These are phyloP conservation scores for Panurus biarmicus DNA, from an alignment of 2,113 vertebrate species.

Conservation along the genomic window DNA sequence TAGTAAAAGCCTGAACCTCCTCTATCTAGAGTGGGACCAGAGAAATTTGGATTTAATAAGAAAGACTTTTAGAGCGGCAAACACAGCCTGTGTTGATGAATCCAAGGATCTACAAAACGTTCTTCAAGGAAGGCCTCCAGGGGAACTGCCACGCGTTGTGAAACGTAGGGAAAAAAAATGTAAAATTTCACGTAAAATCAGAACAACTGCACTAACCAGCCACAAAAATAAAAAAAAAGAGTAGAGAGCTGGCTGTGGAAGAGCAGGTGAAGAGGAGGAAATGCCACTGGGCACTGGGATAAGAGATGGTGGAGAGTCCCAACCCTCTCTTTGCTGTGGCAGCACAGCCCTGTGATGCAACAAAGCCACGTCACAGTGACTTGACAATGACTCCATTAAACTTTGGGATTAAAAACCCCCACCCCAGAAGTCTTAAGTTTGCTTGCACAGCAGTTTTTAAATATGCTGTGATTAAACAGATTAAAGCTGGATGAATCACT, in stretches of 20 bases:
- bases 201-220: background rate
- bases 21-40: background rate
- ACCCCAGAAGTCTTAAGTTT: background rate
- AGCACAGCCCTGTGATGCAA: background rate
- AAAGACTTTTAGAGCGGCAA: background rate
- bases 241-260: background rate
- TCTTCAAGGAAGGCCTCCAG: background rate
- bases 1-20: background rate
- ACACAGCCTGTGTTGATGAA: background rate
- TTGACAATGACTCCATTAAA: background rate
- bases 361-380: background rate
- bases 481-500: background rate
- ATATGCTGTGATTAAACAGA: background rate
- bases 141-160: background rate
- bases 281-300: background rate
- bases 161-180: fast-evolving
- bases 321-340: background rate
- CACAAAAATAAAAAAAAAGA: background rate
- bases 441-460: background rate
- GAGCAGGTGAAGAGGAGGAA: background rate
- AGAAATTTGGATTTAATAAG: background rate
- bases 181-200: background rate
- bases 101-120: background rate
- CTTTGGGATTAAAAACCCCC: background rate
- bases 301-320: background rate